phyloP scores from a whole-genome alignment of 2,888 invertebrate species.

The Cryptus viduatorius region DNA sequence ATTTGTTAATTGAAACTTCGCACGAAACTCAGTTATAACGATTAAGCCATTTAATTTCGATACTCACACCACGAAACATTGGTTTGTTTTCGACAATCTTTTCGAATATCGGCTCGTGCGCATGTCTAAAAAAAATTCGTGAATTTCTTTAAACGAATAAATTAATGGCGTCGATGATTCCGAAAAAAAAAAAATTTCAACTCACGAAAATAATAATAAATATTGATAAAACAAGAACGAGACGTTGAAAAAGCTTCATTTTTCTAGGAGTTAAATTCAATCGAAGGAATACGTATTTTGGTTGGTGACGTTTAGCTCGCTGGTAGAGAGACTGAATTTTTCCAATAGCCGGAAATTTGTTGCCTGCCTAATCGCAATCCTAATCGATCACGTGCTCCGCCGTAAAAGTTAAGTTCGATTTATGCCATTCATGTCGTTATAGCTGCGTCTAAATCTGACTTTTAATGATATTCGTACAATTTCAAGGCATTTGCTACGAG shows the following conservation, averaged over 20 bases:
- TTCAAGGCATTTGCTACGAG: not conserved
- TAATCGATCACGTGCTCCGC: slow-evolving; percentile 56
- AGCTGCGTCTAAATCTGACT: not conserved
- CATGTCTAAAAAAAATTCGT: slow-evolving; percentile 63
- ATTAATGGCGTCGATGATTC: not conserved
- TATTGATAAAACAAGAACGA: slow-evolving; percentile 33
- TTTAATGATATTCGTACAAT: not conserved
- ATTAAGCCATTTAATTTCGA: not conserved
- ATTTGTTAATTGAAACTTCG: too few species aligned
- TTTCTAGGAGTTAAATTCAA: slow-evolving; percentile 17
- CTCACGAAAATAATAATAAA: slow-evolving; percentile 51
- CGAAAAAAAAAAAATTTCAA: not conserved
- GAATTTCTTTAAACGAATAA: not conserved
- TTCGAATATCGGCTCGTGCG: slow-evolving; percentile 74
- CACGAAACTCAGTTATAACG: not conserved
- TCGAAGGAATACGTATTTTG: not conserved
- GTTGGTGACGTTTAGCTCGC: slow-evolving; percentile 1
- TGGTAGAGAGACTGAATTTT: slow-evolving; percentile 38
- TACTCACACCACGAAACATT: slow-evolving; percentile 79
- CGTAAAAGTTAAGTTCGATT: slow-evolving; percentile 59
- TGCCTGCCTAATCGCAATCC: slow-evolving; percentile 43
- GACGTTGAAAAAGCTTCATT: slow-evolving; percentile 47
- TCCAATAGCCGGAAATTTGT: slow-evolving; percentile 43
- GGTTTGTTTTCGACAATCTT: slow-evolving; percentile 77
- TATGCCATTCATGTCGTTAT: slow-evolving; percentile 12